Evolutionary conservation across 2,888 invertebrate genomes (phyloP).

Genomic region (Caenorhabditis auriculariae): DNA sequence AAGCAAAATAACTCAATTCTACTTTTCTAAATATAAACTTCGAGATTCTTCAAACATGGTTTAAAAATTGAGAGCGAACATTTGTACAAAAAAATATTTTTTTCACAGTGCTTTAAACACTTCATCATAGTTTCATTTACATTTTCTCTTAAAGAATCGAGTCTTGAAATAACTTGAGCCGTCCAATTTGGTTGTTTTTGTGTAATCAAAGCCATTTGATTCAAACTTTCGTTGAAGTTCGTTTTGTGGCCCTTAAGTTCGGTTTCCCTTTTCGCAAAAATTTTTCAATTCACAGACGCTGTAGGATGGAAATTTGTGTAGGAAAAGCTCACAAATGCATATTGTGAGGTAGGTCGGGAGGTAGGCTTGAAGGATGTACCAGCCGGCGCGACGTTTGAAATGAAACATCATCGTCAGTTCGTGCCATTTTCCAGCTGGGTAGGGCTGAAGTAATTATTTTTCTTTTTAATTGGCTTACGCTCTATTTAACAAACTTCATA

Average conservation of each 20-base stretch:
- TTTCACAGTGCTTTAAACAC: too few species aligned
- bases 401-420: conserved; percentile 62
- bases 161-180: background rate
- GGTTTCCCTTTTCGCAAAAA: too few species aligned
- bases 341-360: conserved; percentile 62
- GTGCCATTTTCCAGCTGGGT: conserved; percentile 63
- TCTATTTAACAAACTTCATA: background rate
- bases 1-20: too few species aligned
- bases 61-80: too few species aligned
- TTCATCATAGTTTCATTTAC: too few species aligned
- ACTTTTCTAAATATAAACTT: too few species aligned
- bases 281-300: background rate
- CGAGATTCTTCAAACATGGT: too few species aligned
- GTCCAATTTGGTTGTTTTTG: background rate
- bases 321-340: conserved; percentile 56
- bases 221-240: too few species aligned
- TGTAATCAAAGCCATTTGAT: background rate
- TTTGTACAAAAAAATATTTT: too few species aligned
- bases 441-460: conserved; percentile 37
- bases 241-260: too few species aligned
- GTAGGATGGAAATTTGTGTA: background rate
- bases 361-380: conserved; percentile 63
- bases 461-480: background rate
- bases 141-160: too few species aligned
- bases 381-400: conserved; percentile 61